phyloP scores from a whole-genome alignment of 1,140 invertebrate genomes.

The Leptinotarsa undecemlineata region DNA sequence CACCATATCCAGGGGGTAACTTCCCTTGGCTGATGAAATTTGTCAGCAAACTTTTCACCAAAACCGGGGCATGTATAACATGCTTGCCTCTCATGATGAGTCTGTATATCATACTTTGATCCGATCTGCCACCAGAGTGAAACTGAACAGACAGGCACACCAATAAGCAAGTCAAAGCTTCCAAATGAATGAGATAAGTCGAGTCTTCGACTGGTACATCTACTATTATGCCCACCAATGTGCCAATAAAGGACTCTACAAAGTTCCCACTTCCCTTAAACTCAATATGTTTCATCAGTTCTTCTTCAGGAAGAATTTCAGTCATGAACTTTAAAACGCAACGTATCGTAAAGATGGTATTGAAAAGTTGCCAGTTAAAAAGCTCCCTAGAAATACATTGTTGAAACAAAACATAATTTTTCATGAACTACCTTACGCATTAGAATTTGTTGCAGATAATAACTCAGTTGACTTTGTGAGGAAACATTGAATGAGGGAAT shows the following conservation, averaged over 20 bases:
- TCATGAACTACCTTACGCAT: conserved; percentile 70
- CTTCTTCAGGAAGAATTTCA: conserved; percentile 75
- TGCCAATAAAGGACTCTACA: conserved; percentile 68
- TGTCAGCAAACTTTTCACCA: conserved; percentile 76
- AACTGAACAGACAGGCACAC: conserved; percentile 87
- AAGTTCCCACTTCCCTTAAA: conserved; percentile 43
- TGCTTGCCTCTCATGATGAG: conserved; percentile 76
- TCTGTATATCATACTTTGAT: conserved; percentile 63
- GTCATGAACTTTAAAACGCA: conserved; percentile 88
- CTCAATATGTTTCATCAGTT: conserved; percentile 75
- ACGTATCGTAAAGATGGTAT: conserved; percentile 89
- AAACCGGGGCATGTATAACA: conserved; percentile 69
- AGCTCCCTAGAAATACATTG: conserved; percentile 73
- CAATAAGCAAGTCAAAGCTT: conserved; percentile 85
- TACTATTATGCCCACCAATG: conserved; percentile 74
- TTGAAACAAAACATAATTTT: conserved; percentile 16
- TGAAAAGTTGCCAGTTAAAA: conserved; percentile 93
- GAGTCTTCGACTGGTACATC: conserved; percentile 81
- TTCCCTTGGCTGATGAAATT: conserved; percentile 79
- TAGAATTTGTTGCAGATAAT: conserved; percentile 78
- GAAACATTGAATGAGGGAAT: conserved; percentile 83
- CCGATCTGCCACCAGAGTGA: conserved; percentile 71
- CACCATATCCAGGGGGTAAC: conserved; percentile 69
- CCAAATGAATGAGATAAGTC: conserved; percentile 86
- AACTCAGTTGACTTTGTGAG: conserved; percentile 77